Evolutionary conservation across 2,888 invertebrate species (phyloP).

Genomic region (Xanthorhoe designata): DNA sequence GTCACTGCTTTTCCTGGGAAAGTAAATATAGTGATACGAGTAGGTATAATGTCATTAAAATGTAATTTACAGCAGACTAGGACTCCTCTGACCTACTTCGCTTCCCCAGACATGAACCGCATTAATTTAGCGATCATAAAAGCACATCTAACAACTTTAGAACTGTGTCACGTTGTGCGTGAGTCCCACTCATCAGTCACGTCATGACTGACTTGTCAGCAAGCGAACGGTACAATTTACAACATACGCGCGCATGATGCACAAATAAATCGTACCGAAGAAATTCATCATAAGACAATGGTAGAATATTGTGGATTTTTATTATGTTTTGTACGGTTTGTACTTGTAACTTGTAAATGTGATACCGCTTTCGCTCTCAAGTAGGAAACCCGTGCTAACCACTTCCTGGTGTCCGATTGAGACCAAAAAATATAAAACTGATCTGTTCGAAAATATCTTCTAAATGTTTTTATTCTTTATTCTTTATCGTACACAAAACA

Average conservation of each 20-base stretch:
- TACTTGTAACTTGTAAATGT: background rate
- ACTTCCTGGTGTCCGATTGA: too few species aligned
- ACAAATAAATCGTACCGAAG: background rate
- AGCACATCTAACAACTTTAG: constrained; percentile 23
- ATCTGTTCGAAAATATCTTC: too few species aligned
- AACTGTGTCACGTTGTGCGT: constrained; percentile 31
- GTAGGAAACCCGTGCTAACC: too few species aligned
- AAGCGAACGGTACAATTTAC: background rate
- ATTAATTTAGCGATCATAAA: constrained; percentile 18
- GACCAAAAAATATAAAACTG: too few species aligned
- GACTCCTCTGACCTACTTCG: constrained; percentile 21
- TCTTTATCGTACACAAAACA: too few species aligned
- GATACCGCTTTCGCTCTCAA: too few species aligned
- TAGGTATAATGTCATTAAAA: background rate
- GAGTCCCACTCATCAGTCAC: constrained; percentile 23
- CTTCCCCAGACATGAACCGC: constrained; percentile 11
- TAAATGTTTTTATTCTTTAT: too few species aligned
- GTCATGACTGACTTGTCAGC: constrained; percentile 11
- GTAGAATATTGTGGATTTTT: background rate
- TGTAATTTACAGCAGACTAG: background rate
- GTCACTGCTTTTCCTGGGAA: too few species aligned
- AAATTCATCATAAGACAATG: background rate
- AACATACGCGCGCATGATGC: constrained; percentile 6
- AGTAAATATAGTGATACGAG: too few species aligned
- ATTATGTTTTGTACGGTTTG: background rate